Evolutionary conservation across 1,140 invertebrate genomes (phyloP), one percentile per base, ranked within the genome.

Genomic region (Drosophila bifasciata): DNA sequence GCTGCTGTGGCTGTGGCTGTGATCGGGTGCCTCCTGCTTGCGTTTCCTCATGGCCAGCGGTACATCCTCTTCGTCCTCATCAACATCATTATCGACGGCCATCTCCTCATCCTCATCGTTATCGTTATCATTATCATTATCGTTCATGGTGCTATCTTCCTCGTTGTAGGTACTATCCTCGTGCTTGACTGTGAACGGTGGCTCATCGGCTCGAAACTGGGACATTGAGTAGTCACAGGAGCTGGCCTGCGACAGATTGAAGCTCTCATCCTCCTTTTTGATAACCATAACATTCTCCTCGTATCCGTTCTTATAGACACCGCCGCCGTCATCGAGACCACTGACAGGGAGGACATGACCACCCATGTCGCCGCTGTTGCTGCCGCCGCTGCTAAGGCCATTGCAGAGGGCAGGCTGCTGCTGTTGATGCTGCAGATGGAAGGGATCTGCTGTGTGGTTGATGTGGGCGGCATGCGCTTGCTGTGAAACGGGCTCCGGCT

Each of bases 51-150:
- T 84, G 93, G 96, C 95, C 93, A 96, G 92, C 63, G 96, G 96
- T 46, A 94, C 90, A 92, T 97, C 96, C 91, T 97, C 96, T 72
- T 96, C 95, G 23, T 90, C 76, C 0, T 81, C 79, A 57, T 93
- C 91, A 49, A 97, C 95, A 91, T 97, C 96, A 70, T 96, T 95
- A 2, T 76, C 71, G 64, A 92, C 91, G 51, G 97, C 95, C 91
- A 97, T 95, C 71, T 96, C 95, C 8, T 79, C 69, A 11, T 78
- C 69, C 60, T 93, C 91, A 56, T 93, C 92, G 23, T 93, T 92
- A 66, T 93, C 50, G 64, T 89, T 89, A 56, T 93, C 92, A 21
- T 93, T 92, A 66, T 93, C 50, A 63, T 89, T 89, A 64, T 93
- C 50, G 64, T 89, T 89, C 16, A 79, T 48, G 21, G 57, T 66